These are phyloP conservation scores for Protophormia terraenovae DNA, from an alignment of 2,888 invertebrate genomes.

Conservation along the genomic window DNA sequence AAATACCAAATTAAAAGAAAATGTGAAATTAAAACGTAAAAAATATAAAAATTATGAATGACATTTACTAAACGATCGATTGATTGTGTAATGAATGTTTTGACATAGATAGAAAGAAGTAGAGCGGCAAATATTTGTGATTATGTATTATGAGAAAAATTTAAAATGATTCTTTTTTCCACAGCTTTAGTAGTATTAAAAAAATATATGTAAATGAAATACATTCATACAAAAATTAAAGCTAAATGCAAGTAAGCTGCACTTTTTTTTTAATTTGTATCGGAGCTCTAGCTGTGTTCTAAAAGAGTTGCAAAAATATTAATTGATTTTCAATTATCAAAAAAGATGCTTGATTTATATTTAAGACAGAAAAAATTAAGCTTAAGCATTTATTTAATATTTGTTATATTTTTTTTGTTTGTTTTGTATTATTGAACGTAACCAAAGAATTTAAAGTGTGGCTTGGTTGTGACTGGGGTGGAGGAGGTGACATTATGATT, in stretches of 20 bases:
- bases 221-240: constrained; percentile 64
- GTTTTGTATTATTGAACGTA: constrained; percentile 23
- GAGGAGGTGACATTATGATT: neutral
- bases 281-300: constrained; percentile 63
- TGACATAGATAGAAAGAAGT: constrained; percentile 17
- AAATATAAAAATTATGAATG: constrained; percentile 20
- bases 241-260: constrained; percentile 66
- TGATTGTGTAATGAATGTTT: constrained; percentile 51
- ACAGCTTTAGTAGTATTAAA: constrained; percentile 65
- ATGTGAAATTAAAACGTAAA: neutral
- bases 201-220: constrained; percentile 62
- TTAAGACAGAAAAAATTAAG: constrained; percentile 53
- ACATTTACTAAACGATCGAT: constrained; percentile 24
- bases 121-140: constrained; percentile 36
- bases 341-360: constrained; percentile 54
- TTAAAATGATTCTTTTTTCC: constrained; percentile 58
- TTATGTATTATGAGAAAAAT: constrained; percentile 44
- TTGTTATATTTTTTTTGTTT: constrained; percentile 18
- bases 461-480: neutral
- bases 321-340: constrained; percentile 57
- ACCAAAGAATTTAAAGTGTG: constrained; percentile 24
- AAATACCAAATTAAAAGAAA: neutral
- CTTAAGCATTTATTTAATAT: constrained; percentile 59
- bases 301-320: constrained; percentile 70
- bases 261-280: constrained; percentile 53